These are phyloP conservation scores for Equus quagga DNA, from an alignment of 2,113 vertebrate genomes.

Conservation along the genomic window DNA sequence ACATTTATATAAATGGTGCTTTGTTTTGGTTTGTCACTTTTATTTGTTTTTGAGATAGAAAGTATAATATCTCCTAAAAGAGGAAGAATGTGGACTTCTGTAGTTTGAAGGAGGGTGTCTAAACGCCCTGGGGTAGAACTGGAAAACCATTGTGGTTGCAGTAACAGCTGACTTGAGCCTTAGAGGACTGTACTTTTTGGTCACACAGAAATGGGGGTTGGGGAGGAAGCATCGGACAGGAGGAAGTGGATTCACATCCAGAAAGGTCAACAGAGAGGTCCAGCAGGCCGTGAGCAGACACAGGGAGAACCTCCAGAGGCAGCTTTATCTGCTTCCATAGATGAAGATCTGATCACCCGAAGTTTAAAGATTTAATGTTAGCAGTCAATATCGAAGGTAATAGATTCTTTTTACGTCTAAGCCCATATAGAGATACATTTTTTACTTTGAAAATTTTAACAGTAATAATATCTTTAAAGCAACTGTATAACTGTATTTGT, in stretches of 20 bases:
- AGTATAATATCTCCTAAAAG: neutral
- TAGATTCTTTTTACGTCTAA: neutral
- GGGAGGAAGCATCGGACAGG: neutral
- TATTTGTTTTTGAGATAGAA: neutral
- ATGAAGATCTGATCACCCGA: neutral
- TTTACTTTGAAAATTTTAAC: neutral
- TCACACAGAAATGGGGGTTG: neutral
- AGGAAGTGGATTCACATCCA: neutral
- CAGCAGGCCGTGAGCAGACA: neutral
- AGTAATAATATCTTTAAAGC: neutral
- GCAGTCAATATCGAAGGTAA: neutral
- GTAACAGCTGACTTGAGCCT: neutral
- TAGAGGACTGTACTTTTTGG: neutral
- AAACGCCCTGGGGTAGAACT: neutral
- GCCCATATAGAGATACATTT: neutral
- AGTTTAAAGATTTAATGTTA: neutral
- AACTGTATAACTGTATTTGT: neutral
- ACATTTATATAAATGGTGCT: neutral
- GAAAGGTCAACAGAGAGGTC: neutral
- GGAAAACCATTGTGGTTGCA: too few species aligned
- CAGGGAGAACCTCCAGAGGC: neutral
- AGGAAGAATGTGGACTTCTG: neutral
- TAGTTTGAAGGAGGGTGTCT: neutral
- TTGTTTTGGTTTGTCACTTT: neutral
- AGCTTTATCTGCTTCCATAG: too few species aligned